Evolutionary conservation across 1,140 invertebrate genomes (phyloP), one percentile per base, ranked within the genome.

Genomic region (Bombus polaris): DNA sequence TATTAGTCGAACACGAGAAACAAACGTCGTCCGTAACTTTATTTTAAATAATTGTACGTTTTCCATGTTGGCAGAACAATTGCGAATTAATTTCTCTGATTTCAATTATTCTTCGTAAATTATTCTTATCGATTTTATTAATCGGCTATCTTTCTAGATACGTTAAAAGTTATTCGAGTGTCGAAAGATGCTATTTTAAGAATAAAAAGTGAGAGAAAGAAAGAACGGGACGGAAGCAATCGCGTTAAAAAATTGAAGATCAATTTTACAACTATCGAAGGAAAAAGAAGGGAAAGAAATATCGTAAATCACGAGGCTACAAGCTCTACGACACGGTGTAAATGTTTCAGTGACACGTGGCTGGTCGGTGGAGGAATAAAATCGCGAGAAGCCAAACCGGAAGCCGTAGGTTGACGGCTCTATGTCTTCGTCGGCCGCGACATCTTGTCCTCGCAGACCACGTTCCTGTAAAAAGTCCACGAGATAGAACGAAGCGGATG

Each of bases 401-500:
- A 70, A 83, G 62, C 47, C 62, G 65, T 35, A 42, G 74, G 75
- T 83, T n/a, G 82, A 28, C 65, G 74, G 65, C 65, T 71, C 65
- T 71, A 25, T 59, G 47, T 78, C 71, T 75, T 82, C 70, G 57
- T 83, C 82, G 72, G 39, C 35, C 44, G 72, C 35, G 57, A 71
- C 70, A 39, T 42, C 57, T 80, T 39, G 76, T 65, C 76, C 72
- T 35, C 37, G 39, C 57, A 28, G 35, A 42, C 78, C 39, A 66
- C 57, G 44, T 59, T 12, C 47, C 25, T n/a, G 72, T 71, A 73
- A 70, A 76, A 86, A 82, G 39, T 82, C 37, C 35, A 68, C 57
- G 37, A 42, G 57, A 73, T 76, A 42, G 72, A 87, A 87, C 75
- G 72, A 47, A 62, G 25, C 62, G 83, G 77, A 85, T 44, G 86